These are phyloP conservation scores for Rhombomys opimus DNA, from an alignment of 2,113 vertebrate genomes.

Conservation along the genomic window DNA sequence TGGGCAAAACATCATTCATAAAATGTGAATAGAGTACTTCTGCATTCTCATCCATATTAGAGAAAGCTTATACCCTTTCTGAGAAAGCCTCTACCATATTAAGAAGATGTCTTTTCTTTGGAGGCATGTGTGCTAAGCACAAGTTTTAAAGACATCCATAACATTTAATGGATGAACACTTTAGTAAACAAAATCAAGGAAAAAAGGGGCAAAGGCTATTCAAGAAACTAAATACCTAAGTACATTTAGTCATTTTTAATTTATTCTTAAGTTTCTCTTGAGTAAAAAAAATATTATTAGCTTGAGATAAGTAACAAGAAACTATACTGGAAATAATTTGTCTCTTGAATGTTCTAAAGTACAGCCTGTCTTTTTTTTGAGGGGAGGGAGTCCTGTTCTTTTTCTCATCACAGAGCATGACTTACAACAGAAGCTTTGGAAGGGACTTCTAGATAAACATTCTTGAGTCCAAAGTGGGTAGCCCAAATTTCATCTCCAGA, in stretches of 20 bases:
- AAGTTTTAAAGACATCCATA: neutral
- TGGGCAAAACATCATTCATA: neutral
- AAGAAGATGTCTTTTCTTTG: neutral
- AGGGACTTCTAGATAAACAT: neutral
- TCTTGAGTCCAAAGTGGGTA: neutral
- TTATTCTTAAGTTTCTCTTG: neutral
- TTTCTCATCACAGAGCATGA: neutral
- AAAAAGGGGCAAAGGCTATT: neutral
- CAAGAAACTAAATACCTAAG: neutral
- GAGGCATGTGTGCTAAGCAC: neutral
- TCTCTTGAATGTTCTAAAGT: neutral
- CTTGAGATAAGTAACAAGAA: neutral
- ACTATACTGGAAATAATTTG: neutral
- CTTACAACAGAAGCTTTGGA: neutral
- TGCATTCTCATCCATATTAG: neutral
- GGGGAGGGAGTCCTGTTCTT: no score
- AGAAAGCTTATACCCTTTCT: neutral
- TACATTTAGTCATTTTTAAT: neutral
- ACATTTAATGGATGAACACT: neutral
- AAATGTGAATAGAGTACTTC: neutral
- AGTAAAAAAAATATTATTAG: neutral
- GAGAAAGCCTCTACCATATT: neutral
- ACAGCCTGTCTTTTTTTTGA: neutral
- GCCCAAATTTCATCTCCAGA: neutral
- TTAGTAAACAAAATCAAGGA: neutral